Evolutionary conservation across 2,113 vertebrate species (phyloP), one percentile per base, ranked within the genome.

Genomic region (Apeltes quadracus): DNA sequence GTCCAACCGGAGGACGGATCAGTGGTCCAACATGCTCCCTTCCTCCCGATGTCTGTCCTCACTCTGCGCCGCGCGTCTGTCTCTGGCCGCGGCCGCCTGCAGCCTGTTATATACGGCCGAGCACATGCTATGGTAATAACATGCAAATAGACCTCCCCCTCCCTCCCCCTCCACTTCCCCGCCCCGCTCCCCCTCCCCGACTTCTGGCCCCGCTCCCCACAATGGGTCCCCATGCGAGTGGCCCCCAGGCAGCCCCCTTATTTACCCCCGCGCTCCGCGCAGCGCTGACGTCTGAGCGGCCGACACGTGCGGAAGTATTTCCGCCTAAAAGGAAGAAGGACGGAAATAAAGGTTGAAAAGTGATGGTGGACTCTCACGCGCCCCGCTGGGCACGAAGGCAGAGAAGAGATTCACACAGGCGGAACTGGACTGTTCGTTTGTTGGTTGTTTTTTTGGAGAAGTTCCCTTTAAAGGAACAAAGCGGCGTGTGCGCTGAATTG

Each of bases 41-140:
- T 59, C 75, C 78, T 70, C 74, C 77, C 83, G 56, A 76, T 87
- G 89, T 93, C 86, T 93, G 78, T 89, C 90, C 92, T 90, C 87
- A 82, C 90, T 87, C 87, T 90, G 90, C 90, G 84, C 87, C 90
- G 85, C 83, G 90, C 85, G 91, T 91, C 88, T 93, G 92, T 94
- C 93, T 95, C 67, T 87, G 87, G 92, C 84, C 86, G 89, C 91
- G 87, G 88, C 93, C 89, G 94, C 94, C 91, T 89, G 93, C 90
- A 90, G 84, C 90, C 91, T 82, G 93, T 97, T 99, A 96, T 98
- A 99, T 98, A 91, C 89, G 88, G 94, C 94, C 92, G 91, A 94
- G 92, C 93, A 93, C 94, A 94, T 94, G 96, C 95, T 96, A 96
- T 94, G 93, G 91, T 97, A 98, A 98, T 97, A 95, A 96, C 94